These are phyloP conservation scores for Rhorus exstirpatorius DNA, from an alignment of 2,888 invertebrate genomes.

Conservation along the genomic window DNA sequence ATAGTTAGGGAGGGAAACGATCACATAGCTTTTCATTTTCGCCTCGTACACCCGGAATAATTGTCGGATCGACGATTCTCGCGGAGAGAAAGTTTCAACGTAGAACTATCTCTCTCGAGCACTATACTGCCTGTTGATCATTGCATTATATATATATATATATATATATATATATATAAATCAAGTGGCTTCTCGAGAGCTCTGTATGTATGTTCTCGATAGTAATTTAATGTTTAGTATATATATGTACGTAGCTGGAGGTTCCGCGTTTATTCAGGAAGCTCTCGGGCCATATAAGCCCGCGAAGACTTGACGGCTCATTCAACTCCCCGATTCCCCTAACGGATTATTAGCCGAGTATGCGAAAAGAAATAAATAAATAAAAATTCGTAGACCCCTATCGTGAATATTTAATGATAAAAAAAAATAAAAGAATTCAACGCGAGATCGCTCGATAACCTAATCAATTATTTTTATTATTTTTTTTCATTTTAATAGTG, in stretches of 20 bases:
- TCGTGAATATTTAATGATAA: background rate
- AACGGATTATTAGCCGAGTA: constrained; percentile 12
- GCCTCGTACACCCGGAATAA: constrained; percentile 60
- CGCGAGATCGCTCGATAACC: background rate
- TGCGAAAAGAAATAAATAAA: background rate
- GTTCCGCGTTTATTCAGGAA: constrained; percentile 69
- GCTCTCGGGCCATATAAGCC: no score
- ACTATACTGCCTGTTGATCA: constrained; percentile 14
- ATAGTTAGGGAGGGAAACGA: background rate
- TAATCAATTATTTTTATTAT: constrained; percentile 7
- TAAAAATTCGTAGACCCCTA: background rate
- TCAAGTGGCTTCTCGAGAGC: no score
- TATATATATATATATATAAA: background rate
- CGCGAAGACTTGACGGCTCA: constrained; percentile 73
- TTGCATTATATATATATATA: background rate
- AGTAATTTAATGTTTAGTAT: background rate
- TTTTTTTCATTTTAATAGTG: background rate
- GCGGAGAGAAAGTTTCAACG: constrained; percentile 72
- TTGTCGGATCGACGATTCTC: constrained; percentile 62
- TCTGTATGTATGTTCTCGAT: background rate
- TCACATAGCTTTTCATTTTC: constrained; percentile 56
- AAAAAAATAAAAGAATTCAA: background rate
- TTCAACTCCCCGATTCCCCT: constrained; percentile 66
- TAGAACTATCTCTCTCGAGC: constrained; percentile 29
- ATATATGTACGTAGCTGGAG: constrained; percentile 1